Conservation (phyloP, 2,113 vertebrate genomes). For the Lophochroa leadbeateri region DNA sequence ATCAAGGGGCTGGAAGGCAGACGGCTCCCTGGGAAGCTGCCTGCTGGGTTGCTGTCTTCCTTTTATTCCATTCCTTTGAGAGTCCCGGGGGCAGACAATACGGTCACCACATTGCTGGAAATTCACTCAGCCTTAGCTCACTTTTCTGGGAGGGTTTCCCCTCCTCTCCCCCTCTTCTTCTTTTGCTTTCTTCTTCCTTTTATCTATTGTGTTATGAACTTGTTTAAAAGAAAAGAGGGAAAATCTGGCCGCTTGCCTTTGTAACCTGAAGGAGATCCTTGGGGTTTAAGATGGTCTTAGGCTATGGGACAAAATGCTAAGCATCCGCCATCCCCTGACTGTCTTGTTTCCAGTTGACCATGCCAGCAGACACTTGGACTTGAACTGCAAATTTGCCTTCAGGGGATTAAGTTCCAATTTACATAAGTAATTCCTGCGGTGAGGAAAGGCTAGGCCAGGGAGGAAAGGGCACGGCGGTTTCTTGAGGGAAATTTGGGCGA, state of each 20-base stretch:
- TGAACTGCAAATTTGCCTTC: slow-evolving; percentile 61
- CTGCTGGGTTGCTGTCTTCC: slow-evolving; percentile 58
- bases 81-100: slow-evolving; percentile 51
- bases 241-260: slow-evolving; percentile 19
- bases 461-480: background rate
- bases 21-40: slow-evolving; percentile 28
- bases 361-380: slow-evolving; percentile 54
- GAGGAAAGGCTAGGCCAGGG: background rate
- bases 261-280: slow-evolving; percentile 16
- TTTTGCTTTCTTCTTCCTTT: background rate
- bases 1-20: slow-evolving; percentile 52
- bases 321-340: background rate
- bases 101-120: slow-evolving; percentile 47
- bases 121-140: slow-evolving; percentile 44
- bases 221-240: background rate
- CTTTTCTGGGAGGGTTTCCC: slow-evolving; percentile 14
- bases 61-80: slow-evolving; percentile 59
- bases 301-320: background rate
- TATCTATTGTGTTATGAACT: slow-evolving; percentile 3
- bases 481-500: background rate
- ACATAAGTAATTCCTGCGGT: slow-evolving; percentile 45
- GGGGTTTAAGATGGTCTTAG: background rate
- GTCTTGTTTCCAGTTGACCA: slow-evolving; percentile 5
- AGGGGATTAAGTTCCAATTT: slow-evolving; percentile 62
- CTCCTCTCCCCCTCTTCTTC: background rate